Percentiles rank a stretch among this genome's conserved stretches.
Conservation (phyloP, 2,888 invertebrate species). For the Habrosyne pyritoides region DNA sequence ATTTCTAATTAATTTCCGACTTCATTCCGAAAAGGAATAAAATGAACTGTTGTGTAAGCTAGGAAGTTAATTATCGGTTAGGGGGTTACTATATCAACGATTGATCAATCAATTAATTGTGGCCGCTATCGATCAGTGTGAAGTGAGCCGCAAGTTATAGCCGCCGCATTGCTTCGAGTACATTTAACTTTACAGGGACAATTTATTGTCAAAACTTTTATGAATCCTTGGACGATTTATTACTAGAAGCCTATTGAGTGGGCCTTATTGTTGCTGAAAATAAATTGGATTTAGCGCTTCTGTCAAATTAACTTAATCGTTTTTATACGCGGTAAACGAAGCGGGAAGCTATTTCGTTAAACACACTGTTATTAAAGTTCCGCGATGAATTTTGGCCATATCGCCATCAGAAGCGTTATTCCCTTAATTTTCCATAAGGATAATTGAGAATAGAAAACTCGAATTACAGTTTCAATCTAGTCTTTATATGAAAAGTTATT, state of each 20-base stretch:
- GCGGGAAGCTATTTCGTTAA: neutral
- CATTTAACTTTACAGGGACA: neutral
- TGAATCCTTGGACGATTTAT: constrained; percentile 4
- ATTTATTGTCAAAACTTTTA: constrained; percentile 9
- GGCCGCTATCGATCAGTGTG: neutral
- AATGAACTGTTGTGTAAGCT: neutral
- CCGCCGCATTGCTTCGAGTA: neutral
- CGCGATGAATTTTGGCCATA: no score
- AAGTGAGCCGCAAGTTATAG: neutral
- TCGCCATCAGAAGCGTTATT: no score
- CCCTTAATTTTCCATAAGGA: no score
- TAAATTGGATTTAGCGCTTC: neutral
- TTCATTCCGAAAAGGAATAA: neutral
- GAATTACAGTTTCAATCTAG: no score
- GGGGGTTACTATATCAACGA: neutral
- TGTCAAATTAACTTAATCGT: neutral
- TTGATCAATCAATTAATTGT: neutral
- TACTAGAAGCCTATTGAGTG: neutral
- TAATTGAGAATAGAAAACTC: no score
- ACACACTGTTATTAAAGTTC: no score
- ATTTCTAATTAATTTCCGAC: neutral
- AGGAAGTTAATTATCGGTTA: neutral
- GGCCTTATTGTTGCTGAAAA: neutral
- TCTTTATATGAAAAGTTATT: no score
- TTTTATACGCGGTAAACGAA: neutral